These are phyloP conservation scores for Papilio protenor DNA, from an alignment of 2,888 invertebrate species.

Conservation along the genomic window DNA sequence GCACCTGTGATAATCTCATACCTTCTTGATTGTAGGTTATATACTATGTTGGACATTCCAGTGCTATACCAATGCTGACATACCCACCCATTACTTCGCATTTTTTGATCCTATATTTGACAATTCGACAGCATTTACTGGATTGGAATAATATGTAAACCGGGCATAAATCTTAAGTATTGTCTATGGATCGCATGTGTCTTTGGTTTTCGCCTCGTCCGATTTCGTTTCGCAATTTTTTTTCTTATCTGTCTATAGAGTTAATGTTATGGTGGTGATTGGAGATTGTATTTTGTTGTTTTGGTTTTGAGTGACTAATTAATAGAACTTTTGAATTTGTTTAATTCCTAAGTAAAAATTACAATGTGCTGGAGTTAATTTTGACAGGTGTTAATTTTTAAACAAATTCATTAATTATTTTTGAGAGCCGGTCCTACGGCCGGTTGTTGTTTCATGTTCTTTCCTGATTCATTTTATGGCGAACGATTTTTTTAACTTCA, in stretches of 20 bases:
- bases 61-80: no score
- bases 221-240: not conserved
- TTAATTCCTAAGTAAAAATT: slow-evolving; percentile 11
- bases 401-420: not conserved
- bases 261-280: slow-evolving; percentile 24
- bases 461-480: slow-evolving; percentile 25
- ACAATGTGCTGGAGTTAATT: slow-evolving; percentile 26
- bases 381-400: slow-evolving; percentile 9
- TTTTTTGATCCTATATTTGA: no score
- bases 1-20: no score
- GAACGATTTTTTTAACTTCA: not conserved
- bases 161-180: not conserved
- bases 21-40: no score
- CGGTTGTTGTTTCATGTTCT: slow-evolving; percentile 29
- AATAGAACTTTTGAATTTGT: slow-evolving; percentile 14
- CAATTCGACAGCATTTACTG: no score
- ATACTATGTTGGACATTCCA: no score
- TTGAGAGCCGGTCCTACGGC: slow-evolving; percentile 21
- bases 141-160: no score
- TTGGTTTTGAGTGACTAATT: slow-evolving; percentile 37
- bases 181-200: not conserved
- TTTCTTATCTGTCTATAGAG: not conserved
- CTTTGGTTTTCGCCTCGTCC: not conserved
- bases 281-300: slow-evolving; percentile 39
- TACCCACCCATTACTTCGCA: no score